Evolutionary conservation across 2,113 vertebrate genomes (phyloP), one percentile per base, ranked within the genome.

Genomic region (Pterocles burchelli): DNA sequence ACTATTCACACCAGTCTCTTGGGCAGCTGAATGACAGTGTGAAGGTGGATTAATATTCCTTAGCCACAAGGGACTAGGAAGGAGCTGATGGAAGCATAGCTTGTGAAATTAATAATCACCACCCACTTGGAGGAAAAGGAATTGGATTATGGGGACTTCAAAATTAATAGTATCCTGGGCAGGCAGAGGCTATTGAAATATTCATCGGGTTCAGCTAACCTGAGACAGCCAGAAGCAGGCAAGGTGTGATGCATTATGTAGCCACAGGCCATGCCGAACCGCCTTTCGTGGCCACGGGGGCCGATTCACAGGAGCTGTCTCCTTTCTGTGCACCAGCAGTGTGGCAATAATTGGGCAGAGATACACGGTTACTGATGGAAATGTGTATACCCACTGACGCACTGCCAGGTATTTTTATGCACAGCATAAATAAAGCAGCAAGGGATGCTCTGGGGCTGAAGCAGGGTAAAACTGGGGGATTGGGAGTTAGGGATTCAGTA

Each of bases 41-140:
- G 95, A 96, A 96, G 87, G 95, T 93, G 95, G 96, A 97, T 97
- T 97, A 96, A 93, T 97, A 96, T 96, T 88, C 83, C 80, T 90
- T 67, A 96, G 90, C 95, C 95, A 94, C 90, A 52, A 96, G 95
- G 88, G 96, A 96, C 65, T 65, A 33, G 90, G 93, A 94, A 93
- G 92, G 80, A 95, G 66, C 93, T 67, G 68, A 78, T 84, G 90
- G 93, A 96, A 97, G 95, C 82, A 68, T 9, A 92, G 92, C 90
- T 96, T 84, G 88, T 96, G 95, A 96, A 96, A 97, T 96, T 97
- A 97, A 94, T 96, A 95, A 96, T 96, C 90, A 90, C 90, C 95
- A 95, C 95, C 95, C 95, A 96, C 96, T 96, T 93, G 95, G 80
- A 95, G 86, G 80, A 92, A 90, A 93, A 96, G 90, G 83, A 96